Percentiles rank a stretch among this genome's conserved stretches.
Conservation (phyloP, 2,113 vertebrate species). For the Rhinolophus ferrumequinum region DNA sequence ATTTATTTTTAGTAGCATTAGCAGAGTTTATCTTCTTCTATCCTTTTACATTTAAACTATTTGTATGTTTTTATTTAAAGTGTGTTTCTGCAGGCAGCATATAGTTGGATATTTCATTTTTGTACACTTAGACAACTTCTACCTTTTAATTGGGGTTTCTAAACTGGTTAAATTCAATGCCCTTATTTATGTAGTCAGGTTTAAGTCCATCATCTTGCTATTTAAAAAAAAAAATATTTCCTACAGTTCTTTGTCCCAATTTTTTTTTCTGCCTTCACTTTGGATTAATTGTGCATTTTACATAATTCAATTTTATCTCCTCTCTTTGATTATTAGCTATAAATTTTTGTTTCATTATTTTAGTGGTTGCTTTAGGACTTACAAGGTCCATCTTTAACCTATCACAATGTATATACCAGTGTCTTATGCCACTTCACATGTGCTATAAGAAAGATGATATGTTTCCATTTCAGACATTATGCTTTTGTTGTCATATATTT, state of each 20-base stretch:
- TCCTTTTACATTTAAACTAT: background rate
- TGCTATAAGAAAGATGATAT: background rate
- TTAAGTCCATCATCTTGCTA: background rate
- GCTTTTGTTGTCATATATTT: background rate
- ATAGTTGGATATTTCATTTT: background rate
- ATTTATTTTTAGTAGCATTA: background rate
- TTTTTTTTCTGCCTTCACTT: background rate
- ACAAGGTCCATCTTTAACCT: background rate
- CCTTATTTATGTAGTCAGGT: too few species aligned
- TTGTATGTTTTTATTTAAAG: background rate
- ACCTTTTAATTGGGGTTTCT: background rate
- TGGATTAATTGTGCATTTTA: background rate
- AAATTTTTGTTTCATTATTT: background rate
- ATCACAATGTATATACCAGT: background rate
- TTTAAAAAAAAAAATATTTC: background rate
- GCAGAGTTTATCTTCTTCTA: background rate
- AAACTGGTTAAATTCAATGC: background rate
- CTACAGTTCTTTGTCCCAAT: background rate
- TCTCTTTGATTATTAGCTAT: background rate
- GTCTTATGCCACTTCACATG: background rate
- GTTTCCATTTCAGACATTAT: background rate
- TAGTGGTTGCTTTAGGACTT: background rate
- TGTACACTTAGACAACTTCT: background rate
- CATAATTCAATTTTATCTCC: background rate
- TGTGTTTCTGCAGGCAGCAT: background rate